Base-by-base conservation (phyloP, 2,888 invertebrate genomes). In the Parnassius glacialis region DNA sequence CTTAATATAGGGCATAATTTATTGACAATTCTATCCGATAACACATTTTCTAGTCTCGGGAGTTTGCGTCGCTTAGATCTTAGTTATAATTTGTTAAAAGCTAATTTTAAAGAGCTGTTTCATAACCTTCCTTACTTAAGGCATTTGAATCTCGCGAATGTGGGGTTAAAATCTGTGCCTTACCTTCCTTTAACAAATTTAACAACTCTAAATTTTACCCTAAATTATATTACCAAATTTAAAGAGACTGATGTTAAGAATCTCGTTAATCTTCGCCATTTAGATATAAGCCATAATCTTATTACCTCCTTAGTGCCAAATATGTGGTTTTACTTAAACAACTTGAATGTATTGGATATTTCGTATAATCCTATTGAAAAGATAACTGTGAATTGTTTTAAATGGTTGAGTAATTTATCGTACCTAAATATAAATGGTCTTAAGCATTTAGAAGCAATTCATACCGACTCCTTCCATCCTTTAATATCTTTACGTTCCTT, bases 31-130 rank as follows among this genome's bases (percentile, higher is more conserved):
- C 85, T 97, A 68, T 97, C 97, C 2, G 97, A 97, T 85, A 97
- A 97, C 81, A 96, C 97, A 20, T 97, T 97, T 82, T 95, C 95
- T 34, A 95, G 96, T 76, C 92, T 97, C 60, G 94, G 95, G 52
- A 94, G 95, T 70, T 88, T 97, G 66, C 94, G 97, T 70, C 94
- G 94, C 73, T 90, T 97, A 74, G 96, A 97, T 85, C 91, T 97
- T 57, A 95, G 96, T 70, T 94, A 93, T 70, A 97, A 97, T 87
- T 93, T 94, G 45, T 90, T 97, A 66, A 94, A 96, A 72, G 96
- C 97, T 66, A 96, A 96, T 89, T 94, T 96, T 79, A 96, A 96
- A 78, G 97, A 97, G 85, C 93, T 97, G 57, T 96, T 97, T 79
- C 95, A 97, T 79, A 96, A 97, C 84, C 94, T 97, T 57, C 96